Percentiles rank a stretch among this genome's conserved stretches.
These are phyloP conservation scores for Genyomyrus donnyi DNA, from an alignment of 2,113 vertebrate genomes.

Conservation along the genomic window DNA sequence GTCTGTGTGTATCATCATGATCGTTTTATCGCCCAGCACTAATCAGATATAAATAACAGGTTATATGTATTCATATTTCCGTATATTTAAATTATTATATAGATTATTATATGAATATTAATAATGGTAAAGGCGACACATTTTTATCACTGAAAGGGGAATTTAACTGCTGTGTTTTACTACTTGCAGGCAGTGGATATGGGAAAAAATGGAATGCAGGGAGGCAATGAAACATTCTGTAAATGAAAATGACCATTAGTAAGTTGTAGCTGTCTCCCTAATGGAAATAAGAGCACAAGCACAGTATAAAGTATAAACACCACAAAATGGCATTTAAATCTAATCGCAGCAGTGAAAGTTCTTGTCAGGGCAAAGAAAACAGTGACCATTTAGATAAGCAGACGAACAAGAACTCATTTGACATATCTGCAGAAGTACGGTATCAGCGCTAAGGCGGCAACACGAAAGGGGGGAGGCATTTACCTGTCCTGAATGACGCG, in stretches of 20 bases:
- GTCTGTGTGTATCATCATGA: no score
- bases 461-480: neutral
- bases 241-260: neutral
- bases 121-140: neutral
- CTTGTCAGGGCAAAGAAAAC: neutral
- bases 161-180: neutral
- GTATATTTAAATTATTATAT: neutral
- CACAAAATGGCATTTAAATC: constrained; percentile 7
- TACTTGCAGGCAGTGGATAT: neutral
- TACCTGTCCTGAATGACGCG: constrained; percentile 58
- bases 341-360: neutral
- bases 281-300: neutral
- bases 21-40: no score
- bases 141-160: neutral
- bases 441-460: neutral
- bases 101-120: neutral
- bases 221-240: neutral
- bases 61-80: neutral
- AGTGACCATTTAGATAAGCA: neutral
- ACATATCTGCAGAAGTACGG: neutral
- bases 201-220: neutral
- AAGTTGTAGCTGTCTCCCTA: neutral
- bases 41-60: neutral
- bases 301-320: neutral
- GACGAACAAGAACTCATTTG: neutral